Conservation (phyloP, 2,888 invertebrate genomes). For the Leptopilina myrica region DNA sequence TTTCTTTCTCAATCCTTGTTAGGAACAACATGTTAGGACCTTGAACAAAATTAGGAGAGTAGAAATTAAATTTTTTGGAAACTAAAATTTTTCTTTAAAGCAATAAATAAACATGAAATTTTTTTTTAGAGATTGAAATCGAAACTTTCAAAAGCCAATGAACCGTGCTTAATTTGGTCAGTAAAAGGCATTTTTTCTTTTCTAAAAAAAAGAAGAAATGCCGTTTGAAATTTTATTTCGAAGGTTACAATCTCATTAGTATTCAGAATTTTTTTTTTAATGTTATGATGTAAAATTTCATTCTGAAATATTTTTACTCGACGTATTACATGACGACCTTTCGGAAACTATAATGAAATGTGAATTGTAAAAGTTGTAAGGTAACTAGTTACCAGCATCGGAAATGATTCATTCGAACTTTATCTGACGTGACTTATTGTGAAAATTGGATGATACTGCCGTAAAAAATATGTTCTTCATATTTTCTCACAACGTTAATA, state of each 20-base stretch:
- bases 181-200: neutral
- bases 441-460: constrained; percentile 2
- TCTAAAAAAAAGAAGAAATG: neutral
- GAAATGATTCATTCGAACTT: neutral
- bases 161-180: neutral
- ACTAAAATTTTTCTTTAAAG: too few relatives aligned
- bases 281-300: constrained; percentile 28
- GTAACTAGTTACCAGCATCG: neutral
- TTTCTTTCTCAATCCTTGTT: too few relatives aligned
- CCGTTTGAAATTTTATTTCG: neutral
- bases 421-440: neutral
- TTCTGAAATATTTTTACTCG: constrained; percentile 16
- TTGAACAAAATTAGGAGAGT: too few relatives aligned
- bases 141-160: too few relatives aligned
- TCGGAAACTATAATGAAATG: constrained; percentile 11
- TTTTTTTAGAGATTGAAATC: too few relatives aligned
- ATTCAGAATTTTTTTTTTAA: constrained; percentile 7
- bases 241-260: constrained; percentile 14
- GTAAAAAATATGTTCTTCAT: neutral
- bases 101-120: too few relatives aligned
- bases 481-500: neutral
- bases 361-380: neutral
- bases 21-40: too few relatives aligned
- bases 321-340: constrained; percentile 12
- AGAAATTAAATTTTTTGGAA: too few relatives aligned